Evolutionary conservation across 2,113 vertebrate species (phyloP).

Genomic region (Rhinogobius similis): DNA sequence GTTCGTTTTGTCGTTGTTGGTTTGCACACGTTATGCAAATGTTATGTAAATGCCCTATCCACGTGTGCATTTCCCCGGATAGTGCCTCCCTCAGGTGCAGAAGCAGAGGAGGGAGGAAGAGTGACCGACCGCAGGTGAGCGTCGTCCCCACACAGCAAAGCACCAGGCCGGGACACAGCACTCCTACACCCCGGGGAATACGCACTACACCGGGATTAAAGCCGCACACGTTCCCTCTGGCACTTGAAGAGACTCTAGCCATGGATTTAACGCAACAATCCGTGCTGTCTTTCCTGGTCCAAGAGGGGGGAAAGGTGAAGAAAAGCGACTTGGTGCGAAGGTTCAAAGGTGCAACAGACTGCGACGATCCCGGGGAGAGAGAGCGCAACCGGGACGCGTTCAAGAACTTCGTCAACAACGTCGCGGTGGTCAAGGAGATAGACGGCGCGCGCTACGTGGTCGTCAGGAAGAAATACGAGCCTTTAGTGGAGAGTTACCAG

Average conservation of each 20-base stretch:
- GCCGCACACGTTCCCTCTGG: too few relatives aligned
- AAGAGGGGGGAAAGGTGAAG: conserved; percentile 77
- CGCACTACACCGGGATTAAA: not conserved
- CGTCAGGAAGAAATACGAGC: conserved; percentile 70
- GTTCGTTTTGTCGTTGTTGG: not conserved
- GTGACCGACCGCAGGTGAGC: conserved; percentile 40
- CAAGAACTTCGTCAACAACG: conserved; percentile 82
- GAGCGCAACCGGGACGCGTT: conserved; percentile 81
- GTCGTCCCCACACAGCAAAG: not conserved
- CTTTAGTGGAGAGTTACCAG: conserved; percentile 33
- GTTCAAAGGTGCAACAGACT: conserved; percentile 79
- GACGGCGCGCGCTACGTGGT: conserved; percentile 81
- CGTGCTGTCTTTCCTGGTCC: conserved; percentile 77
- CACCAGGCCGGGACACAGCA: not conserved
- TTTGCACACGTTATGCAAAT: conserved; percentile 67
- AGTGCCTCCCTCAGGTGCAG: conserved; percentile 43
- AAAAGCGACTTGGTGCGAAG: conserved; percentile 77
- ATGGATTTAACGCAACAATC: conserved; percentile 81
- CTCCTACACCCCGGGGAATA: not conserved
- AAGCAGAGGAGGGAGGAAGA: conserved; percentile 7
- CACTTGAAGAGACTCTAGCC: not conserved
- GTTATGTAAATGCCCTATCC: not conserved
- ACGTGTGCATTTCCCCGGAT: conserved; percentile 57
- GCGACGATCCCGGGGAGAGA: conserved; percentile 69
- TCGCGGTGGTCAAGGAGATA: conserved; percentile 83